Evolutionary conservation across 2,113 vertebrate genomes (phyloP).

Genomic region (Athene noctua): DNA sequence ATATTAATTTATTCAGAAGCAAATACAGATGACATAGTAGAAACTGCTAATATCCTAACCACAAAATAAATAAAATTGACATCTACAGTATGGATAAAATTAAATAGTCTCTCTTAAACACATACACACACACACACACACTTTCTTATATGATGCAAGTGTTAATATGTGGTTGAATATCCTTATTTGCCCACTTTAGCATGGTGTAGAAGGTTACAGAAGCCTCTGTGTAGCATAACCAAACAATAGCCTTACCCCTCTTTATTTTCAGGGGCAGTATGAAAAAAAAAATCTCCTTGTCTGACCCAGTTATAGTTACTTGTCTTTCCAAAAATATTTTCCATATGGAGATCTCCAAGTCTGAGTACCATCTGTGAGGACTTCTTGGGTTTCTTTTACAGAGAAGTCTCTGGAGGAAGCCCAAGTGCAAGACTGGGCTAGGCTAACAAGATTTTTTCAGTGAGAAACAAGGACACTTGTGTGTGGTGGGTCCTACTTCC

Average conservation of each 20-base stretch:
- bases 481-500: neutral
- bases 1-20: conserved; percentile 6
- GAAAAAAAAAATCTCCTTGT: conserved; percentile 36
- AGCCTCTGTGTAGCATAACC: neutral
- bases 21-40: neutral
- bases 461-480: neutral
- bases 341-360: conserved; percentile 54
- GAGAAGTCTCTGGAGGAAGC: conserved; percentile 53
- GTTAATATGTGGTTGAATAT: neutral
- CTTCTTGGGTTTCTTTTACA: conserved; percentile 54
- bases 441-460: neutral
- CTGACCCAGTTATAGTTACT: conserved; percentile 52
- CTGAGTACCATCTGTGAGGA: conserved; percentile 59
- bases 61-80: neutral
- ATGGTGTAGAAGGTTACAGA: neutral
- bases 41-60: neutral
- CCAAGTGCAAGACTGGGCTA: conserved; percentile 3
- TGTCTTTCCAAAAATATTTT: conserved; percentile 66
- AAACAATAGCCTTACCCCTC: conserved; percentile 33
- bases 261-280: conserved; percentile 46
- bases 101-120: neutral
- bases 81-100: neutral
- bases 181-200: neutral
- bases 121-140: neutral
- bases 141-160: neutral